phyloP scores from a whole-genome alignment of 2,888 invertebrate species.

The Parapristionchus giblindavisi region DNA sequence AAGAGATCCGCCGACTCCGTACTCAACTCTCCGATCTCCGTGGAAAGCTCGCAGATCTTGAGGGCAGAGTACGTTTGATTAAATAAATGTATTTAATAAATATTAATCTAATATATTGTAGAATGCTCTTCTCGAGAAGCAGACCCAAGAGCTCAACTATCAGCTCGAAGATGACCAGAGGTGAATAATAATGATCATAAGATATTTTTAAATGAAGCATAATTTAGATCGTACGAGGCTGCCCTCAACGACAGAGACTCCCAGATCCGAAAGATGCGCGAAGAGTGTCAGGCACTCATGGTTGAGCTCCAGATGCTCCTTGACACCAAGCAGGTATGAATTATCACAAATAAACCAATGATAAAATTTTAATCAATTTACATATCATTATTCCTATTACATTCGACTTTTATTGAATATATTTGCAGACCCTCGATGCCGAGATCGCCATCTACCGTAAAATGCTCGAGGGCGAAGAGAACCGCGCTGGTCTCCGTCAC shows the following conservation, averaged over 20 bases:
- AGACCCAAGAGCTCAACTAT: conserved; percentile 72
- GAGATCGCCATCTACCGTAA: conserved; percentile 75
- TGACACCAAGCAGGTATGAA: conserved; percentile 71
- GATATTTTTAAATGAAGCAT: not conserved
- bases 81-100: not conserved
- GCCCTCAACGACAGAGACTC: conserved; percentile 68
- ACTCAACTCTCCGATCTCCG: conserved; percentile 72
- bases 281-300: conserved; percentile 70
- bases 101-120: conserved; percentile 52
- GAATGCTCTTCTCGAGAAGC: conserved; percentile 73
- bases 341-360: not conserved
- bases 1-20: conserved; percentile 67
- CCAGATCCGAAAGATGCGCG: conserved; percentile 67
- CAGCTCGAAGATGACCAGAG: conserved; percentile 72
- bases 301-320: conserved; percentile 69
- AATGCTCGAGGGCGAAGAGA: conserved; percentile 74
- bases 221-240: conserved; percentile 67
- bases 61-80: conserved; percentile 71
- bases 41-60: conserved; percentile 72
- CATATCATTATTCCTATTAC: too few relatives aligned
- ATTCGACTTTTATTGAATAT: not conserved
- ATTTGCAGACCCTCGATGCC: conserved; percentile 71
- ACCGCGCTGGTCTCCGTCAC: conserved; percentile 70
- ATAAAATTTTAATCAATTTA: not conserved
- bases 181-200: not conserved